A percentile compares a stretch with the other conserved stretches of the same genome.
These are phyloP conservation scores for Aphelenchoides avenae DNA, from an alignment of 1,140 invertebrate genomes.

Conservation along the genomic window DNA sequence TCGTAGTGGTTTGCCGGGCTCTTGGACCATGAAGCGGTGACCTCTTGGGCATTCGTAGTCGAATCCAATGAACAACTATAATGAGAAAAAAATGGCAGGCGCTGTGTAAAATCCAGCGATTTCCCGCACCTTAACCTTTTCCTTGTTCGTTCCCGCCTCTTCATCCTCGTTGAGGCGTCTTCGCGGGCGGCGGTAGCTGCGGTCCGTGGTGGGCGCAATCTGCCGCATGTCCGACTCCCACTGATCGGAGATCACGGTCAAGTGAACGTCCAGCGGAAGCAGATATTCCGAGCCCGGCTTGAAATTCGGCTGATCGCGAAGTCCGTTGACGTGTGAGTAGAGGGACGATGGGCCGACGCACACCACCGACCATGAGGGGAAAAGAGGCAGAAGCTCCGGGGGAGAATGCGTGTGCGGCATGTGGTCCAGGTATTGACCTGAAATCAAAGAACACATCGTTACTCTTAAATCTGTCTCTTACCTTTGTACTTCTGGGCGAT, in stretches of 20 bases:
- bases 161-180: conserved; percentile 28
- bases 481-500: conserved; percentile 26
- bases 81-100: conserved; percentile 15
- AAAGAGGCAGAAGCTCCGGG: conserved; percentile 69
- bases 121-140: conserved; percentile 58
- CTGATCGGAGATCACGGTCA: conserved; percentile 64
- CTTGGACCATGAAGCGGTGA: conserved; percentile 87
- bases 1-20: conserved; percentile 78
- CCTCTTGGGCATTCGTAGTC: conserved; percentile 94
- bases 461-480: conserved; percentile 9
- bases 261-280: conserved; percentile 87
- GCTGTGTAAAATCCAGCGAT: background rate
- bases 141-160: conserved; percentile 48
- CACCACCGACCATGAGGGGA: conserved; percentile 84
- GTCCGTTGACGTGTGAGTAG: conserved; percentile 79
- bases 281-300: conserved; percentile 81
- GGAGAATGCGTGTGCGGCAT: conserved; percentile 20
- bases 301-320: conserved; percentile 73
- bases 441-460: conserved; percentile 6
- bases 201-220: conserved; percentile 19
- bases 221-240: conserved; percentile 62
- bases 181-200: conserved; percentile 26
- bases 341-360: conserved; percentile 82
- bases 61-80: conserved; percentile 83
- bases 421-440: conserved; percentile 29